A percentile compares a stretch with the other conserved stretches of the same genome.
Conservation (phyloP, 1,140 invertebrate species). For the Magallana gigas region DNA sequence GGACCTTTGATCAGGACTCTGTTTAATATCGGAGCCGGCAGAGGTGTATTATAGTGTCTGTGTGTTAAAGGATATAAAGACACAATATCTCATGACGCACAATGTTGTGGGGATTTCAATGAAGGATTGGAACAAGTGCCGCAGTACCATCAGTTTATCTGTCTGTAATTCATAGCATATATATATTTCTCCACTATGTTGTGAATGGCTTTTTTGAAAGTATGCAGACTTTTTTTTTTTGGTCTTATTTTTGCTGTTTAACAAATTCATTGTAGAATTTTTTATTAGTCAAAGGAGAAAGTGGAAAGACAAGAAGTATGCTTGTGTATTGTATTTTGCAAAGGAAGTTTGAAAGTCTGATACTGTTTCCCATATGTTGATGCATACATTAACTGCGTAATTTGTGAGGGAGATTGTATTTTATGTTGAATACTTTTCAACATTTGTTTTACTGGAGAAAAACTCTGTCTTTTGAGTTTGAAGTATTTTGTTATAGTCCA, state of each 20-base stretch:
- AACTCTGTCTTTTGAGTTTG: background rate
- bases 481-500: conserved; percentile 1
- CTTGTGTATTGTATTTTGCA: conserved; percentile 3
- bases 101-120: background rate
- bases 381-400: background rate
- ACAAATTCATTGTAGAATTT: background rate
- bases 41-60: too few species aligned
- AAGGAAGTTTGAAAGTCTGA: conserved; percentile 24
- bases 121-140: background rate
- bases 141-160: background rate
- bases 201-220: conserved; percentile 24
- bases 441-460: background rate
- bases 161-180: background rate
- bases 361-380: conserved; percentile 26
- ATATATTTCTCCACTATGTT: conserved; percentile 13
- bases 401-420: background rate
- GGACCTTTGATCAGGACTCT: too few species aligned
- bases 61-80: too few species aligned
- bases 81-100: too few species aligned
- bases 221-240: background rate
- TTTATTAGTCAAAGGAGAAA: conserved; percentile 4
- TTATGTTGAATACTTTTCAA: background rate
- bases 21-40: too few species aligned
- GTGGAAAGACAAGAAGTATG: background rate
- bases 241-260: background rate